Conservation (phyloP, 2,797 vertebrate species). For the Pangasius krempfi region DNA sequence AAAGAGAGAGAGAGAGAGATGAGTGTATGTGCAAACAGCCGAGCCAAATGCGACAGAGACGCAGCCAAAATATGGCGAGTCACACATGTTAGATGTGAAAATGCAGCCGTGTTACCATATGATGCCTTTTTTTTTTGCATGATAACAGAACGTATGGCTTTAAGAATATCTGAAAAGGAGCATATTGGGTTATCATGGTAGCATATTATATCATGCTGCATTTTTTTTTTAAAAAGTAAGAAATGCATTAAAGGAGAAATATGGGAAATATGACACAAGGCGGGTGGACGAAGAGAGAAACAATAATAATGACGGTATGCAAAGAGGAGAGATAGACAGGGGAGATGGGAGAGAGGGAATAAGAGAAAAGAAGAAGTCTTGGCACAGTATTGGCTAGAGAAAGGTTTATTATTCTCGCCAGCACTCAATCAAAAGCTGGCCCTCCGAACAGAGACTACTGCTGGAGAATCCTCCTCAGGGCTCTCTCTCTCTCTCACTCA, state of each 20-base stretch:
- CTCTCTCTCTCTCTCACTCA: conserved; percentile 53
- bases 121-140: conserved; percentile 48
- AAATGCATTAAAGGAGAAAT: conserved; percentile 20
- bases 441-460: conserved; percentile 86
- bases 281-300: conserved; percentile 28
- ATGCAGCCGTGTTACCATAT: conserved; percentile 58
- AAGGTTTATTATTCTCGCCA: conserved; percentile 86
- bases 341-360: conserved; percentile 32
- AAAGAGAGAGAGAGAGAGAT: conserved; percentile 8
- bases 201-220: neutral
- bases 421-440: conserved; percentile 87
- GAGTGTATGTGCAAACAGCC: conserved; percentile 50
- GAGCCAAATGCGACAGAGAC: conserved; percentile 56
- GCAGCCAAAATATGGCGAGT: conserved; percentile 54
- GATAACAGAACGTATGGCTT: conserved; percentile 45
- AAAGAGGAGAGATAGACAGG: conserved; percentile 20
- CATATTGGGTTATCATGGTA: conserved; percentile 13
- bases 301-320: conserved; percentile 39
- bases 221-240: no score
- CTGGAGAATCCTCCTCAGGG: conserved; percentile 84
- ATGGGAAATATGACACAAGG: neutral
- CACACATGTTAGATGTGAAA: conserved; percentile 60
- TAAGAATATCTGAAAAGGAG: conserved; percentile 40
- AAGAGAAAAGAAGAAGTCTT: conserved; percentile 60
- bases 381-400: conserved; percentile 73